These are phyloP conservation scores for Pandemis cinnamomeana DNA, from an alignment of 2,888 invertebrate genomes.

Conservation along the genomic window DNA sequence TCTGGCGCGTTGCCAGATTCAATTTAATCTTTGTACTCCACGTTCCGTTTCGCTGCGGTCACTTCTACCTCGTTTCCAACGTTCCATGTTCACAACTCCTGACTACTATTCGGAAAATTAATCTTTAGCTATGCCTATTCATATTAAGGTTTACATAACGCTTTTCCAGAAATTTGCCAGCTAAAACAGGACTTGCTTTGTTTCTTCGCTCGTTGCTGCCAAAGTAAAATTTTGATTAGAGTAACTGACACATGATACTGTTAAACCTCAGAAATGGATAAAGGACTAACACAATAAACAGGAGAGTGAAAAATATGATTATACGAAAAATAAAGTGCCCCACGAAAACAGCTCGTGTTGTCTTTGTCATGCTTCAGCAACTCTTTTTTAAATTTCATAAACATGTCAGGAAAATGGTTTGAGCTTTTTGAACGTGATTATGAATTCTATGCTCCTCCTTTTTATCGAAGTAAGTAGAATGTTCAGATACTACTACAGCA, in stretches of 20 bases:
- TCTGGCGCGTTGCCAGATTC: conserved; percentile 41
- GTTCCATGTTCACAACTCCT: conserved; percentile 38
- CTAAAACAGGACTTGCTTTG: not conserved
- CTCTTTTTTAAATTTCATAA: not conserved
- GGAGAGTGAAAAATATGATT: conserved; percentile 12
- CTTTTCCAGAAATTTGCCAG: conserved; percentile 5
- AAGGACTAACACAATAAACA: conserved; percentile 4
- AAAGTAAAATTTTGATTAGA: not conserved
- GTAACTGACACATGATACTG: conserved; percentile 11
- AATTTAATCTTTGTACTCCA: conserved; percentile 41
- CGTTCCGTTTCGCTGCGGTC: conserved; percentile 42
- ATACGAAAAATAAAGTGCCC: not conserved
- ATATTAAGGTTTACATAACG: conserved; percentile 10
- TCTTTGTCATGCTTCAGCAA: not conserved
- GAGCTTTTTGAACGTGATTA: not conserved
- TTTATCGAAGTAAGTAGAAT: not conserved
- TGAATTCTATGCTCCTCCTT: not conserved
- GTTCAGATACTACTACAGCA: not conserved
- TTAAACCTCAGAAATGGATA: not conserved
- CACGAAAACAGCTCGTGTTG: not conserved
- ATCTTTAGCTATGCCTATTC: conserved; percentile 24
- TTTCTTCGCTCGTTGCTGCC: not conserved
- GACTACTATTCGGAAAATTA: conserved; percentile 29
- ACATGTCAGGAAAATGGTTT: not conserved
- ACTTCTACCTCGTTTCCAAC: conserved; percentile 40